Base-by-base conservation (phyloP, 2,888 invertebrate species). In the Erynnis tages region DNA sequence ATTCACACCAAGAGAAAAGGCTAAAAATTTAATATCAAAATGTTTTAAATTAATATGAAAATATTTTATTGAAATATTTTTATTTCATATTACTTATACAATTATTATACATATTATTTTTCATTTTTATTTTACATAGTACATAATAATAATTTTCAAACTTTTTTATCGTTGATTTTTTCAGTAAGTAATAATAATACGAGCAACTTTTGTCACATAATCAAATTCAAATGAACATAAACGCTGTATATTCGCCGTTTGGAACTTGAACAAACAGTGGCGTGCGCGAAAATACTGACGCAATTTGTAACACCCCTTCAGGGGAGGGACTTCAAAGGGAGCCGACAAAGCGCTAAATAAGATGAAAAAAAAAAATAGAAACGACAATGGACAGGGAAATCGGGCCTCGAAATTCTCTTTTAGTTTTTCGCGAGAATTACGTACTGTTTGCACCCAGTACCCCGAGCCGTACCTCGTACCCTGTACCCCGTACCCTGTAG, bases 331-430 rank as follows among this genome's bases (percentile, higher is more conserved):
- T 81, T 88, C 88, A 88, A 89, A 89, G 86, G 79, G 77, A 79
- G 79, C 86, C 88, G 87, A 88, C 88, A 89, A 87, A 88, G 87
- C 83, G 83, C 82, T 84, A 87, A 89, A 89, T 88, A 89, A 88
- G 86, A 87, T 83, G 88, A 86, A 85, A 87, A 84, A 79, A 79
- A 80, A 77, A 81, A 72, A 32, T 17, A 52, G 79, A 68, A 80
- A 82, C 84, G 85, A 85, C 84, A 88, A 84, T 83, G 83, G 78
- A 72, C 80, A 77, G 80, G 81, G 76, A 86, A 88, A 87, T 85
- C 81, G 82, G 78, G 75, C 75, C 78, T 73, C 69, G 69, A 73
- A 76, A 61, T 76, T 73, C 73, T 71, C 43, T 76, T 80, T 80
- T 74, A 77, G 79, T 76, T 79, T 79, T 32, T 71, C 65, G 65